phyloP scores from a whole-genome alignment of 2,888 invertebrate species.

The Pseudococcus jackbeardsleyi region DNA sequence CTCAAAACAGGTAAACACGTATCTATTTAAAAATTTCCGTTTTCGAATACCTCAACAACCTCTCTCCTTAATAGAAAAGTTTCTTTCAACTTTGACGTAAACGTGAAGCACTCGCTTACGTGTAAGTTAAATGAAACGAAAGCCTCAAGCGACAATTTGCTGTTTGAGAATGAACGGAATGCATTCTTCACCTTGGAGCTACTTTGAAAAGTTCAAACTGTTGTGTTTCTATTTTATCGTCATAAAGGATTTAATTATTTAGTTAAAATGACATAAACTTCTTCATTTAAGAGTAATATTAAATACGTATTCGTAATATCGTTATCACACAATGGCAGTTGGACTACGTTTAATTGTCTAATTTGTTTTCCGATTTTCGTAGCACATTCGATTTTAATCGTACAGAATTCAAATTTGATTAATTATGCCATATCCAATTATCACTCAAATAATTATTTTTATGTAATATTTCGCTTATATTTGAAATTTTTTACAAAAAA shows the following conservation, averaged over 20 bases:
- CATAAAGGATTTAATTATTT: conserved; percentile 51
- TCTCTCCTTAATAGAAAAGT: conserved; percentile 40
- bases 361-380: neutral
- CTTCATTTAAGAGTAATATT: conserved; percentile 18
- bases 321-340: neutral
- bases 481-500: neutral
- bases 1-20: conserved; percentile 35
- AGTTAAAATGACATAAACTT: conserved; percentile 48
- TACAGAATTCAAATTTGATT: neutral
- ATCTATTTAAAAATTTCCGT: conserved; percentile 27
- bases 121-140: conserved; percentile 44
- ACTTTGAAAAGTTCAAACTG: conserved; percentile 43
- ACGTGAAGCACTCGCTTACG: conserved; percentile 7
- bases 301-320: conserved; percentile 3
- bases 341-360: neutral
- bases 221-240: conserved; percentile 39
- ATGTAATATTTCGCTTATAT: too few relatives aligned
- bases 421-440: neutral
- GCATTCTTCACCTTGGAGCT: conserved; percentile 42
- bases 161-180: conserved; percentile 58
- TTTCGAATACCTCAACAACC: conserved; percentile 49
- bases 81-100: conserved; percentile 40
- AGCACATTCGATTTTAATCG: neutral
- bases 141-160: conserved; percentile 58
- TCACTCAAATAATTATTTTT: too few relatives aligned